Conservation (phyloP, 53 echinoderm and acorn worm genomes). For the Mesocentrotus franciscanus region DNA sequence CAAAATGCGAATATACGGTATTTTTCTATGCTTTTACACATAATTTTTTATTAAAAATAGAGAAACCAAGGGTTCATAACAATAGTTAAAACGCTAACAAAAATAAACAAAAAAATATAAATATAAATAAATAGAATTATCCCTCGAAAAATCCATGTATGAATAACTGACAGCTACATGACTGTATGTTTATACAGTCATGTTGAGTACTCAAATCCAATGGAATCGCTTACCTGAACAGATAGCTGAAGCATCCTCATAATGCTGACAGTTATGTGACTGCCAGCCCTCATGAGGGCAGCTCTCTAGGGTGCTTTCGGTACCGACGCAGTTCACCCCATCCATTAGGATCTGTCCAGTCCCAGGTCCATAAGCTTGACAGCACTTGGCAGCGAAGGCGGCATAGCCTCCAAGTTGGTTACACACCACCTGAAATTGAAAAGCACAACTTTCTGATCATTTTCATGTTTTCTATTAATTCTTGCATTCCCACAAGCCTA, state of each 20-base stretch:
- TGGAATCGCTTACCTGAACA: constrained; percentile 78
- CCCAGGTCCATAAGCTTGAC: constrained; percentile 84
- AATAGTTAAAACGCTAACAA: too few relatives aligned
- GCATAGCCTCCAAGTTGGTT: constrained; percentile 89
- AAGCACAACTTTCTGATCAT: not conserved
- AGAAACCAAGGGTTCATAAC: too few relatives aligned
- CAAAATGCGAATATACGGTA: too few relatives aligned
- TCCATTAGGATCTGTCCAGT: constrained; percentile 86
- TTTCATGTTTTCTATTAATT: not conserved
- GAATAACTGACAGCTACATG: too few relatives aligned
- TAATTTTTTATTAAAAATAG: too few relatives aligned
- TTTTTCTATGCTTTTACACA: too few relatives aligned
- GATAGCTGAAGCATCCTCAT: constrained; percentile 85
- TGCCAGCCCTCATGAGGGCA: constrained; percentile 89
- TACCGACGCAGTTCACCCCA: constrained; percentile 79
- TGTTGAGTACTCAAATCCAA: too few relatives aligned
- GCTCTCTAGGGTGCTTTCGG: constrained; percentile 76
- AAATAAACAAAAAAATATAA: too few relatives aligned
- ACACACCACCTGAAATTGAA: constrained; percentile 73
- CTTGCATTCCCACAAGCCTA: too few relatives aligned
- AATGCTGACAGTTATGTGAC: constrained; percentile 90
- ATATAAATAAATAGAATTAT: too few relatives aligned
- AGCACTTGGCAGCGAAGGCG: constrained; percentile 82
- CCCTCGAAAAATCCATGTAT: too few relatives aligned
- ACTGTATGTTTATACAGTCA: too few relatives aligned